Conservation (phyloP, 2,113 vertebrate genomes). For the Probosciger aterrimus region DNA sequence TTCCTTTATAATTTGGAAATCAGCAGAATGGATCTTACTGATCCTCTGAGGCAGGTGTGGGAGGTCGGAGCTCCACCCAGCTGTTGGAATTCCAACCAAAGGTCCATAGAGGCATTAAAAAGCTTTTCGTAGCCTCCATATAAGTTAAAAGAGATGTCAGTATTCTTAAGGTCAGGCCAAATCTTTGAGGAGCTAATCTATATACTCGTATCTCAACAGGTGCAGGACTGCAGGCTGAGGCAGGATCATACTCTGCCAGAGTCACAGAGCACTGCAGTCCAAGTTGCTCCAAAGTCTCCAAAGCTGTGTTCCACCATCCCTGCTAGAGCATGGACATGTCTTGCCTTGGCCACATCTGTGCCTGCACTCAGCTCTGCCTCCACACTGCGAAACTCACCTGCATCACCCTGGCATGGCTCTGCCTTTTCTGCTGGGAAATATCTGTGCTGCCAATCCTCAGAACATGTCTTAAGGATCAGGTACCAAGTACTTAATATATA, state of each 20-base stretch:
- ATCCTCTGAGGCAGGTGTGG: background rate
- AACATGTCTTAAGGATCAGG: background rate
- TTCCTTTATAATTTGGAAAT: background rate
- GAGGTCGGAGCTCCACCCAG: background rate
- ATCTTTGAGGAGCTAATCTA: background rate
- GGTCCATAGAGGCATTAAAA: background rate
- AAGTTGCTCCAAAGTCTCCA: background rate
- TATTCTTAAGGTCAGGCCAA: background rate
- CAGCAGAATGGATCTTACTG: background rate
- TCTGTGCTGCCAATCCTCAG: background rate
- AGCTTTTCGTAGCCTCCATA: rapidly evolving
- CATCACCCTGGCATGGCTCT: background rate
- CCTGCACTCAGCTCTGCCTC: background rate
- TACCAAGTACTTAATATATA: background rate
- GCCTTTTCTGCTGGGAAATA: background rate
- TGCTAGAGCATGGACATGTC: rapidly evolving
- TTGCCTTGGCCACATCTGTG: background rate
- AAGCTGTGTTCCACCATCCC: background rate
- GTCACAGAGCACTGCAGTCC: background rate
- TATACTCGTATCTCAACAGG: background rate
- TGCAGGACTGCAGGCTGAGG: background rate
- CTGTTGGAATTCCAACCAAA: background rate
- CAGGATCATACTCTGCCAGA: background rate
- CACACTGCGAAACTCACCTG: background rate
- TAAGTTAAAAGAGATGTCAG: background rate